These are phyloP conservation scores for Malachius bipustulatus DNA, from an alignment of 2,888 invertebrate species.

Conservation along the genomic window DNA sequence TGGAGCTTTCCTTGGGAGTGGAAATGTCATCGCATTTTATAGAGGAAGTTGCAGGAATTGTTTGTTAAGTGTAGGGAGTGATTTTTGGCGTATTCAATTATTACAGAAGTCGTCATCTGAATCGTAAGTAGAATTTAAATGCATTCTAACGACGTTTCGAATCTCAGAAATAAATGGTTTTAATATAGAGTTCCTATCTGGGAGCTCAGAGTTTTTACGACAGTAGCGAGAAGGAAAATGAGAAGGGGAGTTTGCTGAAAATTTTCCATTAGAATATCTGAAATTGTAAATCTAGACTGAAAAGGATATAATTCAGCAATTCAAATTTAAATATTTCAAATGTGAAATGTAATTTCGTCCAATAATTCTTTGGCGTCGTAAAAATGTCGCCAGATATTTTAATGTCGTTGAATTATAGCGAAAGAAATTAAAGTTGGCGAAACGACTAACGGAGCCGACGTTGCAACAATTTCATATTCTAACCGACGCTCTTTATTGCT, in stretches of 20 bases:
- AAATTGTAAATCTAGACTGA: constrained; percentile 23
- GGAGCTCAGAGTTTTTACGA: background rate
- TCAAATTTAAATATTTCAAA: constrained; percentile 33
- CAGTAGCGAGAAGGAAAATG: constrained; percentile 7
- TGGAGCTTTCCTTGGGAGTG: too few relatives aligned
- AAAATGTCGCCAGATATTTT: constrained; percentile 33
- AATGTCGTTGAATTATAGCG: constrained; percentile 32
- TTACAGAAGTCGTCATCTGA: too few relatives aligned
- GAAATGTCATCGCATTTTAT: too few relatives aligned
- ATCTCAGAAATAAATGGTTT: constrained; percentile 2
- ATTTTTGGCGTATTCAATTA: too few relatives aligned
- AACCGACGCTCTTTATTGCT: constrained; percentile 30
- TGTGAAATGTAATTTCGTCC: constrained; percentile 32
- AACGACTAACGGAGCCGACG: constrained; percentile 17
- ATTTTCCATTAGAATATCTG: constrained; percentile 21
- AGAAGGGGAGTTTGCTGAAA: constrained; percentile 7
- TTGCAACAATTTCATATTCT: constrained; percentile 30
- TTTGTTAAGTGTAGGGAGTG: too few relatives aligned
- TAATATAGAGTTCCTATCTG: constrained; percentile 1
- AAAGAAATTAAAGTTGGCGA: constrained; percentile 33
- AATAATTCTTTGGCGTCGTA: constrained; percentile 32
- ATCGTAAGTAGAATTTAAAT: too few relatives aligned
- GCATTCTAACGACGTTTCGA: too few relatives aligned
- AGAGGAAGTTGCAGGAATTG: too few relatives aligned
- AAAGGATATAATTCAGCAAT: constrained; percentile 29